These are phyloP conservation scores for Lasioglossum leucozonium DNA, from an alignment of 2,888 invertebrate species.

Conservation along the genomic window DNA sequence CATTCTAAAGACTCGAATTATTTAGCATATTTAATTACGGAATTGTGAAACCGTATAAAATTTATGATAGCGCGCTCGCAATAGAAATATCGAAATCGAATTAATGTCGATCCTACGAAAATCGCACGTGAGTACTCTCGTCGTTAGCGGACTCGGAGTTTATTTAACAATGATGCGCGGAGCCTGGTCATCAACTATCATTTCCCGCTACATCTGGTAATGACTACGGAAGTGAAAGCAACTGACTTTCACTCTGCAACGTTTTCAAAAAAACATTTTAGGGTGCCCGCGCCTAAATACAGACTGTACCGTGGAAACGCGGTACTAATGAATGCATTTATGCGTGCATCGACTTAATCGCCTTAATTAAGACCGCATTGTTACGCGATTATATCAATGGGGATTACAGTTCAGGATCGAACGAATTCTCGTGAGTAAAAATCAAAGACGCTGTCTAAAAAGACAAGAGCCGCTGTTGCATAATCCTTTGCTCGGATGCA, in stretches of 20 bases:
- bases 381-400: not conserved
- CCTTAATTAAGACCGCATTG: not conserved
- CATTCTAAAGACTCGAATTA: not conserved
- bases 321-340: not conserved
- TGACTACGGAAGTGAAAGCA: slow-evolving; percentile 27
- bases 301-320: not conserved
- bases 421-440: not conserved
- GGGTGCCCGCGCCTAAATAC: not conserved
- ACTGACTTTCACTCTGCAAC: slow-evolving; percentile 15
- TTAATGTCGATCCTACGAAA: not conserved
- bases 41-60: not conserved
- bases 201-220: slow-evolving; percentile 23
- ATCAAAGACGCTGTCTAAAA: not conserved
- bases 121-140: not conserved
- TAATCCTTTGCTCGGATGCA: not conserved
- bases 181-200: slow-evolving; percentile 4
- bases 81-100: not conserved
- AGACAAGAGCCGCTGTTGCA: not conserved
- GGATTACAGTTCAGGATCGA: not conserved
- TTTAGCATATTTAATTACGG: not conserved
- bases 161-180: slow-evolving; percentile 25
- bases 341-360: not conserved
- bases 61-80: no score
- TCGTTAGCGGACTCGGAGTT: not conserved
- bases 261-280: slow-evolving; percentile 25